Conservation (phyloP, 1,140 invertebrate species). For the Dufourea novaeangliae region DNA sequence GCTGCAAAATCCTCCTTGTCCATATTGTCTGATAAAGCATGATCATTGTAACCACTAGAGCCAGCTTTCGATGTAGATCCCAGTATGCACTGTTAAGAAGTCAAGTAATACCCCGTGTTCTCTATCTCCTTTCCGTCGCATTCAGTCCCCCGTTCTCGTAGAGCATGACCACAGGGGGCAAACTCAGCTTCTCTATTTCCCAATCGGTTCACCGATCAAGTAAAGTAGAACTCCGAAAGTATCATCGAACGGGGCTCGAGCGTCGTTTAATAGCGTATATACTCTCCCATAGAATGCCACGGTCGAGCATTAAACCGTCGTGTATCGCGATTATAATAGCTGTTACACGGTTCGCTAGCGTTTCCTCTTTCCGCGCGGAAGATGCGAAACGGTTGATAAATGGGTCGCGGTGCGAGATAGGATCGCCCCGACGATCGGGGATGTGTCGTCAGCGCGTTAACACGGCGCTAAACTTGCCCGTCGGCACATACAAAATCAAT, state of each 20-base stretch:
- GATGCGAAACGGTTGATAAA: slow-evolving; percentile 12
- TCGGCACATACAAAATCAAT: not conserved
- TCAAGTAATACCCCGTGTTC: no score
- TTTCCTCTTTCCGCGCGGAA: not conserved
- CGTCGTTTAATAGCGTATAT: slow-evolving; percentile 1
- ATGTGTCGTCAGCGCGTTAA: not conserved
- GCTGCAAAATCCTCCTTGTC: no score
- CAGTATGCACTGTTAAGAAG: no score
- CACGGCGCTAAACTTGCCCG: not conserved
- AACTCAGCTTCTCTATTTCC: not conserved
- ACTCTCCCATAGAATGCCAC: not conserved
- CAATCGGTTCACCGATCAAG: not conserved
- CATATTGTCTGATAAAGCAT: no score
- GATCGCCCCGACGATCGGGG: not conserved
- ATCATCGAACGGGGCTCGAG: not conserved
- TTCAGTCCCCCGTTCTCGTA: not conserved
- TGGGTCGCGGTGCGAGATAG: not conserved
- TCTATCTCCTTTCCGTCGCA: not conserved
- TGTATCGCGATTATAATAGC: not conserved
- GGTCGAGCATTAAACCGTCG: not conserved
- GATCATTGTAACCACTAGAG: no score
- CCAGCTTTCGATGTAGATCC: no score
- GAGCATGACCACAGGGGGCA: not conserved
- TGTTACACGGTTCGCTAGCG: not conserved
- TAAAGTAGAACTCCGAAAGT: not conserved